Evolutionary conservation across 2,888 invertebrate species (phyloP).

Genomic region (Epinotia bilunana): DNA sequence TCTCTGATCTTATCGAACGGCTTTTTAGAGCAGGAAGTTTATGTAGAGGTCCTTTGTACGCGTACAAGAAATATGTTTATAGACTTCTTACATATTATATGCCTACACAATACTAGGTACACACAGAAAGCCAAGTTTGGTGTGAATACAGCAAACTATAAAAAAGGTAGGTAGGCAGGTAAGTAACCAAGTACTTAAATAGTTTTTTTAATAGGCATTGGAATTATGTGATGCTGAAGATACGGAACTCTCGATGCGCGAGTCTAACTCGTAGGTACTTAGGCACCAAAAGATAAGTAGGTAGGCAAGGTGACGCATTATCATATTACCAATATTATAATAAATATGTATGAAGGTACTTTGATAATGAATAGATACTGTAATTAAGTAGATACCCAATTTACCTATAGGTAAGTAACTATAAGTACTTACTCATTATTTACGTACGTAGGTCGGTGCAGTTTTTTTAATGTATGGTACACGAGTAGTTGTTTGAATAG

Average conservation of each 20-base stretch:
- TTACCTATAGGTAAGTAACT: neutral
- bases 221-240: too few species aligned
- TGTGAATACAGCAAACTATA: neutral
- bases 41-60: neutral
- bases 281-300: too few species aligned
- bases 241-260: too few species aligned
- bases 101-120: neutral
- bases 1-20: constrained; percentile 35
- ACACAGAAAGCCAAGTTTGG: neutral
- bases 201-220: neutral
- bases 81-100: too few species aligned
- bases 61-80: neutral
- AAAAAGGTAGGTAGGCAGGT: too few species aligned
- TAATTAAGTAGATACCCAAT: neutral
- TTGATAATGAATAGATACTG: constrained; percentile 1
- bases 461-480: neutral
- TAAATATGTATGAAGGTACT: neutral
- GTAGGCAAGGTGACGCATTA: too few species aligned
- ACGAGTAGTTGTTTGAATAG: constrained; percentile 21
- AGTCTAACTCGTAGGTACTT: too few species aligned
- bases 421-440: neutral
- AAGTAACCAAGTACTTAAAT: neutral
- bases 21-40: constrained; percentile 36
- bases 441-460: neutral
- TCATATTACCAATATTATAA: too few species aligned